Evolutionary conservation across 2,888 invertebrate species (phyloP), one percentile per base, ranked within the genome.

Genomic region (Pycnomerus fuliginosus): DNA sequence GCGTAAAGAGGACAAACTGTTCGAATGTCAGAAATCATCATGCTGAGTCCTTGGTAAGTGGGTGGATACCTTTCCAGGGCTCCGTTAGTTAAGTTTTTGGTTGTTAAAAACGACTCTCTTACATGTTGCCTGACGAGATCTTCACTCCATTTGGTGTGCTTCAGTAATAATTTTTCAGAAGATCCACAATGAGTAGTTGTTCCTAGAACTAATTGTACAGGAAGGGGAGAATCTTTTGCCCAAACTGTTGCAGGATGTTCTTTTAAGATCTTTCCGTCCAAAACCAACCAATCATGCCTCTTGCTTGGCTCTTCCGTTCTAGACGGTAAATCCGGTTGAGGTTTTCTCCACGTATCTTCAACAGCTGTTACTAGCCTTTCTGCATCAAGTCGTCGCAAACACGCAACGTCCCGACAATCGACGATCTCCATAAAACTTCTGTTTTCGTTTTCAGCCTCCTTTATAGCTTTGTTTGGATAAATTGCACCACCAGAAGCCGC

Each of bases 11-110:
- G 91, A 61, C 91, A 92, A 30, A 88, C 76, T 1, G 85, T 87
- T 37, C 90, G 80, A 14, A 90, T 81, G 53, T 89, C 85, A 1
- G 89, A 85, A 15, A 90, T 84, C 78, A 90, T 78, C 33, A 83
- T 75, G 10, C 82, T 80, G 28, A 90, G 71, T 16, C 86, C 87
- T 43, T 76, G 74, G 44, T 76, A 83, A 1, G 75, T 87, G 38
- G 80, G 74, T 50, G 85, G 84, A 64, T 88, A 87, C 49, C 80
- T 76, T 17, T 72, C 67, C n/a, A 84, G 76, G 8, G 82, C 79
- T 48, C 82, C 77, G 1, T 80, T 76, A 0, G 82, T 79, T 20
- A 86, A 63, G 43, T 82, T 82, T 44, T 77, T 73, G 15, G 80
- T 76, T 0, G 85, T 84, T 13, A 90, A 71, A 29, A 80, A 69